Evolutionary conservation across 2,797 vertebrate species (phyloP).

Genomic region (Numenius phaeopus): DNA sequence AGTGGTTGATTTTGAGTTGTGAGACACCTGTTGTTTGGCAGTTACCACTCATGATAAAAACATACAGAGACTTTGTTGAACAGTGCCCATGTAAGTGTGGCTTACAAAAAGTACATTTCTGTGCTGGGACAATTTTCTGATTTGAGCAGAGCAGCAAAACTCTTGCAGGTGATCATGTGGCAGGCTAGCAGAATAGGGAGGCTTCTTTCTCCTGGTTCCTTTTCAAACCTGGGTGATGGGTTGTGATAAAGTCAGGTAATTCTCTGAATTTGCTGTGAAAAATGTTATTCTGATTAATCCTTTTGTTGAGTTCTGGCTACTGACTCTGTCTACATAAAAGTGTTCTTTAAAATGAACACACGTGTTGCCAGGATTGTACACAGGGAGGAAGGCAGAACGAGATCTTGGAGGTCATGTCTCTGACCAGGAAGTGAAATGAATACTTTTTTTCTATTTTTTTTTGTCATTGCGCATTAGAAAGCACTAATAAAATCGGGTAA

Average conservation of each 20-base stretch:
- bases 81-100: not conserved
- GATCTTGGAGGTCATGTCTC: not conserved
- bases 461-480: not conserved
- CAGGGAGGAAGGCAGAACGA: not conserved
- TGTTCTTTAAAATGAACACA: not conserved
- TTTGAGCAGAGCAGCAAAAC: not conserved
- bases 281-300: not conserved
- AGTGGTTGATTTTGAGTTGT: not conserved
- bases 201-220: not conserved
- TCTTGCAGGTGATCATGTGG: not conserved
- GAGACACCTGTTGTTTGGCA: not conserved
- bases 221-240: not conserved
- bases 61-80: not conserved
- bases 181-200: not conserved
- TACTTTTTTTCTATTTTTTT: not conserved
- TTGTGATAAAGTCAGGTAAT: not conserved
- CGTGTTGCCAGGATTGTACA: not conserved
- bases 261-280: not conserved
- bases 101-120: not conserved
- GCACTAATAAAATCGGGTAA: not conserved
- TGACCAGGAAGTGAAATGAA: not conserved
- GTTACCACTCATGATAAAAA: not conserved
- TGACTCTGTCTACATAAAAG: not conserved
- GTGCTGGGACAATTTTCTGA: not conserved
- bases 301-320: not conserved